These are phyloP conservation scores for Irena cyanogastra DNA, from an alignment of 2,113 vertebrate species.

Conservation along the genomic window DNA sequence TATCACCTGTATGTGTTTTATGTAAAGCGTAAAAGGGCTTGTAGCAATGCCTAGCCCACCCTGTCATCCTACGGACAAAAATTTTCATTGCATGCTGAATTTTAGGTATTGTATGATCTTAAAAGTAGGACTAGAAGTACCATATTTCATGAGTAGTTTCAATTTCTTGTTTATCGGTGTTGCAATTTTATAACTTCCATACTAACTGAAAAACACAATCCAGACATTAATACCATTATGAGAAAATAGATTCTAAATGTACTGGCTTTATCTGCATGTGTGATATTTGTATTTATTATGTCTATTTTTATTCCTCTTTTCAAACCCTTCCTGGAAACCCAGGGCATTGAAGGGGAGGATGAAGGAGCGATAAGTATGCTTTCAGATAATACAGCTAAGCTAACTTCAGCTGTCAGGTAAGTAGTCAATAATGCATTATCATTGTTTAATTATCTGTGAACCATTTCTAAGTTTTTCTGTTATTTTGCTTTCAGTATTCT, in stretches of 20 bases:
- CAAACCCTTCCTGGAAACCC: background rate
- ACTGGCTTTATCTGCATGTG: background rate
- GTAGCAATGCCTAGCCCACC: background rate
- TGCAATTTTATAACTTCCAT: background rate
- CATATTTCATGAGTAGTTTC: background rate
- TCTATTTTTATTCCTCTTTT: background rate
- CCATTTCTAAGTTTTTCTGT: background rate
- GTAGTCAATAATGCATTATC: background rate
- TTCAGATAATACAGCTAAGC: constrained; percentile 97
- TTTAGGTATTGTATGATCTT: background rate
- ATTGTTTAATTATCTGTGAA: background rate
- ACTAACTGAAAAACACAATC: background rate
- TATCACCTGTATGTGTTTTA: background rate
- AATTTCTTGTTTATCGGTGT: background rate
- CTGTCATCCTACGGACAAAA: background rate
- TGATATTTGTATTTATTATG: background rate
- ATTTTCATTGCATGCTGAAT: background rate
- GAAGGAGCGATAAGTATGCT: constrained; percentile 98
- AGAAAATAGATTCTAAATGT: background rate
- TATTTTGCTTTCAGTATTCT: background rate
- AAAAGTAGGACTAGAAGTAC: background rate
- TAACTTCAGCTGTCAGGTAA: constrained; percentile 96
- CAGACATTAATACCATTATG: background rate
- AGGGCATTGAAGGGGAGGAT: constrained; percentile 97
- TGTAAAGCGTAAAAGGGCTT: background rate